Percentiles rank a stretch among this genome's conserved stretches.
Conservation (phyloP, 1,140 invertebrate genomes). For the Pseudoatta argentina region DNA sequence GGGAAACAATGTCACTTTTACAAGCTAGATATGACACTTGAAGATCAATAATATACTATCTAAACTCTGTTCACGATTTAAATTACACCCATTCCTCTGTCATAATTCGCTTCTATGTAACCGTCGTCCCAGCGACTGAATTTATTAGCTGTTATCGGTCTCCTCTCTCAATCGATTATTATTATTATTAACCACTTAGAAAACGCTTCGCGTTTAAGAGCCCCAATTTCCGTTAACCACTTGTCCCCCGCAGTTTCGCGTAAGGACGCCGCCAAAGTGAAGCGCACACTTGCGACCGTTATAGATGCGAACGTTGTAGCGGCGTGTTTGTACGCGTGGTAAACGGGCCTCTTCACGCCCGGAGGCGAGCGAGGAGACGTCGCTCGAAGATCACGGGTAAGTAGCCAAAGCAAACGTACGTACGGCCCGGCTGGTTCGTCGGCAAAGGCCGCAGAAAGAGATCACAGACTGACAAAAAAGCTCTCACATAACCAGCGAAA, state of each 20-base stretch:
- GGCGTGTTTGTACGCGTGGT: conserved; percentile 40
- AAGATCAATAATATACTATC: not conserved
- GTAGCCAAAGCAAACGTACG: conserved; percentile 74
- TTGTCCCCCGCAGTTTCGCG: conserved; percentile 53
- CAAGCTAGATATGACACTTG: not conserved
- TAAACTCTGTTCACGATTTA: not conserved
- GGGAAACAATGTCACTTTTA: conserved; percentile 11
- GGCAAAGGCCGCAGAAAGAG: conserved; percentile 72
- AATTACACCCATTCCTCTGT: not conserved
- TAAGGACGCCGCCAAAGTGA: conserved; percentile 57
- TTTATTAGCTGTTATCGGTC: conserved; percentile 10
- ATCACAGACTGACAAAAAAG: conserved; percentile 81
- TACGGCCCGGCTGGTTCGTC: conserved; percentile 37
- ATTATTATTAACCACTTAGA: conserved; percentile 52
- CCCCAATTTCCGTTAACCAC: conserved; percentile 56
- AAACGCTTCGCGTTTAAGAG: conserved; percentile 17
- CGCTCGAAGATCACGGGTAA: conserved; percentile 64
- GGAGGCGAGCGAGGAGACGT: conserved; percentile 22
- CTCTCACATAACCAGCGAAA: conserved; percentile 56
- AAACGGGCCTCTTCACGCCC: conserved; percentile 37
- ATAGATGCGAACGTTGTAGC: conserved; percentile 1
- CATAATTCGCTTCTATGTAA: not conserved
- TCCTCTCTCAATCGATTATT: conserved; percentile 48
- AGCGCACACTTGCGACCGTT: conserved; percentile 14
- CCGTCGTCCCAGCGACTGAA: not conserved